Conservation (phyloP, 2,888 invertebrate species). For the Latrodectus hesperus region DNA sequence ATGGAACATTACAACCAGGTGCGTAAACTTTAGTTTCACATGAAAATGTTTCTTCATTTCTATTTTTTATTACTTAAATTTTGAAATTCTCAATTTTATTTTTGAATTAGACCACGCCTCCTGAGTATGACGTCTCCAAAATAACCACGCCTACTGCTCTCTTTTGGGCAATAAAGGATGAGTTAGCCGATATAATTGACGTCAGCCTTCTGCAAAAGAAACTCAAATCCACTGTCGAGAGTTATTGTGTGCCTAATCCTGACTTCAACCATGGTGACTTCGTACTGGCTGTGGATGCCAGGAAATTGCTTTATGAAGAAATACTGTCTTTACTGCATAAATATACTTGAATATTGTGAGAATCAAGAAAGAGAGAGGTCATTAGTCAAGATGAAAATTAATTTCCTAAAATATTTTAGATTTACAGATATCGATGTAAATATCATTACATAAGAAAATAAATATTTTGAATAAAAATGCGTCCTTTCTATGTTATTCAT, state of each 20-base stretch:
- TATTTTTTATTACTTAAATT: background rate
- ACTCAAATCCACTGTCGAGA: conserved; percentile 25
- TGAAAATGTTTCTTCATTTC: background rate
- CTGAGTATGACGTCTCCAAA: conserved; percentile 80
- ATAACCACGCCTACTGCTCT: conserved; percentile 79
- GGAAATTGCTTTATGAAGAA: conserved; percentile 31
- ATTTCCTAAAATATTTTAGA: too few relatives aligned
- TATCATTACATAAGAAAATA: too few relatives aligned
- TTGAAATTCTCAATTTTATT: background rate
- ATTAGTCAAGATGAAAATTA: too few relatives aligned
- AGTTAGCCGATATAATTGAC: conserved; percentile 74
- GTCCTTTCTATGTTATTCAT: too few relatives aligned
- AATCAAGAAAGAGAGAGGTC: too few relatives aligned
- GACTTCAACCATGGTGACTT: conserved; percentile 45
- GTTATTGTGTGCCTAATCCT: conserved; percentile 26
- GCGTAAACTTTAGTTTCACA: background rate
- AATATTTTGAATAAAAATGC: too few relatives aligned
- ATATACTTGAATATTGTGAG: background rate
- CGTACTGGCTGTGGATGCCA: conserved; percentile 31
- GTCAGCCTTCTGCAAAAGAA: conserved; percentile 59
- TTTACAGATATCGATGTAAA: too few relatives aligned
- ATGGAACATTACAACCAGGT: conserved; percentile 78
- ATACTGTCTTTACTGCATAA: conserved; percentile 16
- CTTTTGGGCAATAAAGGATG: conserved; percentile 74
- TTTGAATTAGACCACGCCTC: conserved; percentile 76